A percentile compares a stretch with the other conserved stretches of the same genome.
phyloP scores from a whole-genome alignment of 1,140 invertebrate genomes.

The Bombus affinis region DNA sequence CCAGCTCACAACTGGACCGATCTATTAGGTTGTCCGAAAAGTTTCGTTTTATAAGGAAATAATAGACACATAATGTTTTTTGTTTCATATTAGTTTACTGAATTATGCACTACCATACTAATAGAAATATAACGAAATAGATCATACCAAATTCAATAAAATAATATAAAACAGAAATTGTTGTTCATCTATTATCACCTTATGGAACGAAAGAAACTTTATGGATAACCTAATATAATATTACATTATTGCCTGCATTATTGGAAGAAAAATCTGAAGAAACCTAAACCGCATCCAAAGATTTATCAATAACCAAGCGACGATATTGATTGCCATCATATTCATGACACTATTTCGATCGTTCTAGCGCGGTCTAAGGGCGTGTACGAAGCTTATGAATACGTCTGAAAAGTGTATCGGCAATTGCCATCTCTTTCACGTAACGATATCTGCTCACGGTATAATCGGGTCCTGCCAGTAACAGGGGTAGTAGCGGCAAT shows the following conservation, averaged over 20 bases:
- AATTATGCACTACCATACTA: too few species aligned
- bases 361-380: neutral
- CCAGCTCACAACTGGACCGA: too few species aligned
- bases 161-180: too few species aligned
- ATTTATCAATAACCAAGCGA: neutral
- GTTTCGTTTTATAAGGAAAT: too few species aligned
- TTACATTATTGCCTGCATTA: neutral
- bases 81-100: too few species aligned
- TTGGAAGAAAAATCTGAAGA: neutral
- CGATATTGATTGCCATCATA: neutral
- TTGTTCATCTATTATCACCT: too few species aligned
- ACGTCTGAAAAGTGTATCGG: conserved; percentile 74
- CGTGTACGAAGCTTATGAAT: conserved; percentile 65
- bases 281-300: neutral
- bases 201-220: too few species aligned
- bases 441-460: conserved; percentile 72
- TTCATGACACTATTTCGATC: neutral
- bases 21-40: too few species aligned
- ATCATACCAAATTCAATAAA: too few species aligned
- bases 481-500: conserved; percentile 67
- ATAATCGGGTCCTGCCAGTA: conserved; percentile 69
- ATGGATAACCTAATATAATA: too few species aligned
- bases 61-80: too few species aligned
- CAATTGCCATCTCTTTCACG: conserved; percentile 76
- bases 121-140: too few species aligned